Conservation (phyloP, 64 coral and sea anemone species). For the Stichodactyla helianthus region DNA sequence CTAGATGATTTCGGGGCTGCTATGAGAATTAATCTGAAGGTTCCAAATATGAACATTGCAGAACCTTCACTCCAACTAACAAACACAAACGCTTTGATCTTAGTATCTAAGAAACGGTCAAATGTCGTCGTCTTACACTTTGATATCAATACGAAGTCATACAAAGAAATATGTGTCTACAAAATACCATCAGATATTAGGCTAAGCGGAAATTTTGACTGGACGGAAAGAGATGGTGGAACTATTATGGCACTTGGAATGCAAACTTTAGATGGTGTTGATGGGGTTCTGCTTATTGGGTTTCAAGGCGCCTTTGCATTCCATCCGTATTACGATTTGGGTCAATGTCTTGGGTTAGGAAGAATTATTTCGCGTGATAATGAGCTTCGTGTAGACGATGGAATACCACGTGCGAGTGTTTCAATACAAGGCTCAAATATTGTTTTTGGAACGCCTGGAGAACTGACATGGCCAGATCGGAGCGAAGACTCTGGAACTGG, state of each 20-base stretch:
- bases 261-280: conserved; percentile 38
- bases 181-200: neutral
- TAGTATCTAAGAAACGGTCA: conserved; percentile 26
- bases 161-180: conserved; percentile 15
- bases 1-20: neutral
- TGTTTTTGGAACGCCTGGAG: conserved; percentile 63
- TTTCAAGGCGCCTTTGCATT: conserved; percentile 43
- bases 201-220: conserved; percentile 52
- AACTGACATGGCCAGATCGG: conserved; percentile 58
- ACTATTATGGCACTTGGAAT: conserved; percentile 52
- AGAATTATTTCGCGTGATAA: conserved; percentile 37
- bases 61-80: conserved; percentile 26
- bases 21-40: conserved; percentile 6
- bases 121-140: conserved; percentile 17
- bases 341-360: conserved; percentile 44
- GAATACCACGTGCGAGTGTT: conserved; percentile 32
- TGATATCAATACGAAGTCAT: conserved; percentile 8
- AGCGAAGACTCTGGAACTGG: conserved; percentile 43
- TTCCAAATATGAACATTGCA: neutral
- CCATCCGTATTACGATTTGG: neutral
- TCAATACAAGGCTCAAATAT: conserved; percentile 41
- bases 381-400: conserved; percentile 35
- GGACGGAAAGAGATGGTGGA: conserved; percentile 13
- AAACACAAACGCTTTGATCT: conserved; percentile 19
- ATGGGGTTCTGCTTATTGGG: conserved; percentile 53